Evolutionary conservation across 2,797 vertebrate genomes (phyloP).

Genomic region (Phaenicophaeus curvirostris): DNA sequence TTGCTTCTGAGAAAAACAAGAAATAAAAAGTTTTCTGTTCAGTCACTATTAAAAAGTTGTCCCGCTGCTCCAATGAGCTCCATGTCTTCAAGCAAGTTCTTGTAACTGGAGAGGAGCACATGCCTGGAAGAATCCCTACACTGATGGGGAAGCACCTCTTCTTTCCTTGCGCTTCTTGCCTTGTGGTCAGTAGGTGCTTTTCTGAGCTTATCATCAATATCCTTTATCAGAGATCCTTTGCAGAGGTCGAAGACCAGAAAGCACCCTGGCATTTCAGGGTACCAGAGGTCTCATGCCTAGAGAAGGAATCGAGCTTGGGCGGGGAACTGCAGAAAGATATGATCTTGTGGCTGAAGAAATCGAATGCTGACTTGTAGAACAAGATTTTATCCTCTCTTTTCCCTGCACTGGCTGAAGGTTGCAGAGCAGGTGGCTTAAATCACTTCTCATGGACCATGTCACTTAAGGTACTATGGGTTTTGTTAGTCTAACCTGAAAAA

Average conservation of each 20-base stretch:
- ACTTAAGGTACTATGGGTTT: neutral
- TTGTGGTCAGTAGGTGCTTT: neutral
- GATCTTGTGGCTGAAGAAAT: neutral
- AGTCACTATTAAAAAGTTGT: neutral
- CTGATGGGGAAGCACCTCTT: neutral
- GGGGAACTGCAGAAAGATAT: neutral
- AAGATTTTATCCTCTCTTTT: neutral
- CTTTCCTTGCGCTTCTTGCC: neutral
- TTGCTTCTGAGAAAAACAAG: neutral
- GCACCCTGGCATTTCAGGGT: neutral
- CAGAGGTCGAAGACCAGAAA: neutral
- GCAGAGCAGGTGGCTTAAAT: neutral
- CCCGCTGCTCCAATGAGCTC: neutral
- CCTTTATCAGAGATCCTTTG: neutral
- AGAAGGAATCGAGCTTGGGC: neutral
- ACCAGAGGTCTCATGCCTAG: neutral
- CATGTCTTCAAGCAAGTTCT: neutral
- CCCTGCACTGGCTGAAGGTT: neutral
- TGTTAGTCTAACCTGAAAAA: neutral
- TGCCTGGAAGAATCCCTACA: neutral
- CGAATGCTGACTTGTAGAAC: neutral
- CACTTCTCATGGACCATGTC: neutral
- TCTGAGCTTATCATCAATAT: neutral
- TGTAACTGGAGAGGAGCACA: rapidly evolving
- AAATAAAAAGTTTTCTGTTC: neutral